A percentile compares a stretch with the other conserved stretches of the same genome.
phyloP scores from a whole-genome alignment of 1,140 invertebrate genomes.

The Penaeus chinensis region DNA sequence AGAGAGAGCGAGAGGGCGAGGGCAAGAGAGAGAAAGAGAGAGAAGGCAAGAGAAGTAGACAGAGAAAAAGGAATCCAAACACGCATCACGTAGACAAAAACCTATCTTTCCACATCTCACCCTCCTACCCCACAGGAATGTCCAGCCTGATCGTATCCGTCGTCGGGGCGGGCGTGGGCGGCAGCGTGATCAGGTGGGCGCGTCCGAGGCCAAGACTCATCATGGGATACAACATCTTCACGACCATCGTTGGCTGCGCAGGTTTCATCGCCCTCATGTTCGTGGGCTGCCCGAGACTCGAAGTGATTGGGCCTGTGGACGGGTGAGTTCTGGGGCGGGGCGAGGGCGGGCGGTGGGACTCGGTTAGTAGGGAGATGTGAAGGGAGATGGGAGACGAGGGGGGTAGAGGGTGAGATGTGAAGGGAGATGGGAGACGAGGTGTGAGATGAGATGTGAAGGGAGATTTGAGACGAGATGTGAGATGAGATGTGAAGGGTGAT shows the following conservation, averaged over 20 bases:
- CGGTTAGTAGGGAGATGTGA: no score
- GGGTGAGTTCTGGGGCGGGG: constrained; percentile 19
- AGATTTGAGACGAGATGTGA: no score
- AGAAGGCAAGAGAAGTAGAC: background rate
- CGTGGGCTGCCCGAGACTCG: constrained; percentile 45
- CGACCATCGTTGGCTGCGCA: constrained; percentile 21
- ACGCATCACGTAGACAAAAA: background rate
- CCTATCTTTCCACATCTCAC: background rate
- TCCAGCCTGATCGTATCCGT: constrained; percentile 49
- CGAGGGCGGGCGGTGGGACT: no score
- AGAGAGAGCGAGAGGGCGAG: background rate
- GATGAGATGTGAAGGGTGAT: no score
- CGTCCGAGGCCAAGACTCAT: constrained; percentile 43
- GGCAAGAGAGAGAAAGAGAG: constrained; percentile 7
- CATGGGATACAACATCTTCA: constrained; percentile 52
- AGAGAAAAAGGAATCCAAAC: background rate
- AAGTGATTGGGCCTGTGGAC: constrained; percentile 43
- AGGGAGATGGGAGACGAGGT: no score
- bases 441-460: no score
- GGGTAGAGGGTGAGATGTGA: no score
- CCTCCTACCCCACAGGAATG: constrained; percentile 14
- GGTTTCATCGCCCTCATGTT: constrained; percentile 47
- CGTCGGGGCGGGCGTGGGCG: constrained; percentile 41
- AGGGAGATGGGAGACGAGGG: no score
- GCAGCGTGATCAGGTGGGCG: constrained; percentile 44